Conservation (phyloP, 2,113 vertebrate species). For the Hirundichthys speculiger region DNA sequence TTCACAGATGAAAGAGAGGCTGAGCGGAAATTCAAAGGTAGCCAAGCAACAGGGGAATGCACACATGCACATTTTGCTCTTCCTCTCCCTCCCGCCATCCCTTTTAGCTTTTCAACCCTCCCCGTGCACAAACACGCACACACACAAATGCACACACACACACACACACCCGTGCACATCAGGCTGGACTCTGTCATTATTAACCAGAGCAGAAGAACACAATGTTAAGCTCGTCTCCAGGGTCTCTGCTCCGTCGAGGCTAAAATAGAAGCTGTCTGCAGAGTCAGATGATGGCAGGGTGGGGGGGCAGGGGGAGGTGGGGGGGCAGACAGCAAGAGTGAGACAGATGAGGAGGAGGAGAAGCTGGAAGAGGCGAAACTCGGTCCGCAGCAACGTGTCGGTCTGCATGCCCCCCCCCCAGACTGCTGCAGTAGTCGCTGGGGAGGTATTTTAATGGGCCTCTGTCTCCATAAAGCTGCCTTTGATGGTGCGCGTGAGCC, state of each 20-base stretch:
- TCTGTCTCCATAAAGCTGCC: constrained; percentile 71
- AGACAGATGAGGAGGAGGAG: constrained; percentile 17
- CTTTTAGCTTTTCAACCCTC: constrained; percentile 54
- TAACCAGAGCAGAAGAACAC: constrained; percentile 63
- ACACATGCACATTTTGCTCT: constrained; percentile 68
- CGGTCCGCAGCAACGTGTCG: constrained; percentile 19
- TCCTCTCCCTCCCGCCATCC: constrained; percentile 60
- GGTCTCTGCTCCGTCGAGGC: constrained; percentile 55
- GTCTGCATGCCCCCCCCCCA: constrained; percentile 57
- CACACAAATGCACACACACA: constrained; percentile 30
- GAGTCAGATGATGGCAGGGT: constrained; percentile 39
- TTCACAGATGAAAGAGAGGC: constrained; percentile 71
- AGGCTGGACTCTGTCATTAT: constrained; percentile 59
- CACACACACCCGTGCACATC: constrained; percentile 3
- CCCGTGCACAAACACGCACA: constrained; percentile 24
- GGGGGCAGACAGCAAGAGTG: constrained; percentile 19
- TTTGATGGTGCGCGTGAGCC: constrained; percentile 73
- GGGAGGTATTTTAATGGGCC: constrained; percentile 78
- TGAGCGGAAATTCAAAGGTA: constrained; percentile 73
- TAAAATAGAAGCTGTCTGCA: constrained; percentile 69
- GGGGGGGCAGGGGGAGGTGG: constrained; percentile 4
- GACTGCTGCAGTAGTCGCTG: constrained; percentile 74
- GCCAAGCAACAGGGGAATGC: constrained; percentile 72
- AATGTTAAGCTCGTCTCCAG: constrained; percentile 69
- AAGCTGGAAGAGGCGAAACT: constrained; percentile 20